Base-by-base conservation (phyloP, 2,113 vertebrate genomes). In the Scopus umbretta region DNA sequence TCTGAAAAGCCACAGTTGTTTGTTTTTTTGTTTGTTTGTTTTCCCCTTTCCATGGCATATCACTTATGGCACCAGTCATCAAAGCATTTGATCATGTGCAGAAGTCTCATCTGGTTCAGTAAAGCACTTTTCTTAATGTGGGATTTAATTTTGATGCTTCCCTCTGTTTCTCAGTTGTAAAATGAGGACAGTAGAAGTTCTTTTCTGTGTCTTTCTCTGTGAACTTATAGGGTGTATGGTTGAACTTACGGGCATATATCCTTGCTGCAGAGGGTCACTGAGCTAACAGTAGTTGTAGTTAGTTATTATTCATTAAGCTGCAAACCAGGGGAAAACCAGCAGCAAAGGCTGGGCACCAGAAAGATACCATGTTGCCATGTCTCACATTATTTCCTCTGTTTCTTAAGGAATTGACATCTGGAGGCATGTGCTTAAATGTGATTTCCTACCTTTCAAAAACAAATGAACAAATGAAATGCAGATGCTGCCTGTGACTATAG, bases 301-400 rank as follows among this genome's bases (percentile, higher is more conserved):
- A 36, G 20, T 8, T 68, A 17, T 38, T 63, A 70, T 29, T 42
- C 7, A n/a, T 72, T 81, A 67, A 50, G 12, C 18, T 75, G 50
- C 22, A 85, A 47, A 62, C 16, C 29, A 25, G 25, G 29, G 11
- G 26, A 50, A 36, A 66, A 79, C 56, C 21, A 78, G 17, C 26
- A 47, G 19, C 36, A 30, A 65, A 16, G 11, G 7, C 0, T 75
- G 16, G 27, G 9, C 10, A 50, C 34, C 30, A 52, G 55, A 74
- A 42, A 11, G 32, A 38, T n/a, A 50, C 17, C 2, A 22, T 25
- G 10, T 16, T 70, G 17, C 34, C 27, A 53, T 0, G 0, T 66
- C 21, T 81, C 17, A 10, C 9, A 6, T 10, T 21, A 7, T 66
- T 61, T 43, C 25, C 11, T 80, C 23, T 81, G 0, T 80, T 59